phyloP scores from a whole-genome alignment of 2,888 invertebrate species.

The Nemotelus nigrinus region DNA sequence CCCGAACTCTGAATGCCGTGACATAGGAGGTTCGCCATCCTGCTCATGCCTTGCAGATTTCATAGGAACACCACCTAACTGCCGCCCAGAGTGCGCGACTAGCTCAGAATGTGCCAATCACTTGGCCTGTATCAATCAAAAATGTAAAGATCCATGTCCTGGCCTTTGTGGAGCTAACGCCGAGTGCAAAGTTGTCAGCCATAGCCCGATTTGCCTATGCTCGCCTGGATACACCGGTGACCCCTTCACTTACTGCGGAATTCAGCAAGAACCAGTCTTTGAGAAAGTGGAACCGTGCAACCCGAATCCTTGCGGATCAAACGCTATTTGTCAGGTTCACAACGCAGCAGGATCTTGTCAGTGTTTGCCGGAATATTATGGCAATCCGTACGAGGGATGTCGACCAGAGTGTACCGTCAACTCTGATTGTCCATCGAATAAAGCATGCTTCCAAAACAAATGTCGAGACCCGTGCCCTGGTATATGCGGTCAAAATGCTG shows the following conservation, averaged over 20 bases:
- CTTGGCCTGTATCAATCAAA: conserved; percentile 76
- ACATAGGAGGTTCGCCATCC: conserved; percentile 64
- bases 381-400: conserved; percentile 81
- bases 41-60: conserved; percentile 74
- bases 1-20: conserved; percentile 68
- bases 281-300: conserved; percentile 68
- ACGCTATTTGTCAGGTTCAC: conserved; percentile 75
- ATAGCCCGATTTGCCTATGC: conserved; percentile 70
- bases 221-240: conserved; percentile 74
- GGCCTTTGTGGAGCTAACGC: conserved; percentile 72
- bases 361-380: conserved; percentile 76
- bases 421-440: conserved; percentile 76
- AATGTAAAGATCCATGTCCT: conserved; percentile 77
- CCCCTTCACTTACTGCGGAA: conserved; percentile 67
- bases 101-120: conserved; percentile 75
- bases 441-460: conserved; percentile 76
- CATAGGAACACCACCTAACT: conserved; percentile 74
- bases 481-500: conserved; percentile 78
- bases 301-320: conserved; percentile 81
- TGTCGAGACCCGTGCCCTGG: conserved; percentile 83
- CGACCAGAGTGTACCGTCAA: conserved; percentile 79
- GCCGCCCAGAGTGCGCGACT: conserved; percentile 77
- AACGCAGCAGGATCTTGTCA: conserved; percentile 74
- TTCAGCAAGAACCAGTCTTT: conserved; percentile 53
- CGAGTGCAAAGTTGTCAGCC: conserved; percentile 69